Percentiles rank a stretch among this genome's conserved stretches.
Evolutionary conservation across 2,888 invertebrate genomes (phyloP).

Genomic region (Torymus texanus): DNA sequence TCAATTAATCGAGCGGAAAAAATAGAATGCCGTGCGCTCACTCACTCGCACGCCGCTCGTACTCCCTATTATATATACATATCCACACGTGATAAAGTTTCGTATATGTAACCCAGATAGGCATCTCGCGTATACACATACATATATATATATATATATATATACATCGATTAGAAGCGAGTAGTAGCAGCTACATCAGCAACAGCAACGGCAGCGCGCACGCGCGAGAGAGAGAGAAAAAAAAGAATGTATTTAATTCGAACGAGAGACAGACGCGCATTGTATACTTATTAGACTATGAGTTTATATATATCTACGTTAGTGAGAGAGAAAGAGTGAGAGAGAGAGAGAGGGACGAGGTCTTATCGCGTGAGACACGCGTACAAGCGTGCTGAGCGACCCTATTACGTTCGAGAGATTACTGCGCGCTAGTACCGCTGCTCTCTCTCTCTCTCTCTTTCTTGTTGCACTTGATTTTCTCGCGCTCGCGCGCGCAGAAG

Average conservation of each 20-base stretch:
- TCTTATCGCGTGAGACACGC: conserved; percentile 58
- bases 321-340: conserved; percentile 53
- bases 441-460: too few relatives aligned
- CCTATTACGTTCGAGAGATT: conserved; percentile 51
- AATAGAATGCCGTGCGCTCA: background rate
- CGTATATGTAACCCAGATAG: conserved; percentile 41
- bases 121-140: background rate
- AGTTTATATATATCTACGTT: conserved; percentile 45
- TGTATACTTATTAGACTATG: conserved; percentile 50
- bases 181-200: background rate
- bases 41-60: background rate
- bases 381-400: conserved; percentile 31
- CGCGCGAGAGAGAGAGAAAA: background rate
- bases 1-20: background rate
- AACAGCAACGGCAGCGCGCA: too few relatives aligned
- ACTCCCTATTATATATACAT: too few relatives aligned
- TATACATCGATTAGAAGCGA: conserved; percentile 15
- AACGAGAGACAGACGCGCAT: conserved; percentile 49
- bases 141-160: too few relatives aligned
- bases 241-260: conserved; percentile 37
- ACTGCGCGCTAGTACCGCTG: background rate
- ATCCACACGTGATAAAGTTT: conserved; percentile 21
- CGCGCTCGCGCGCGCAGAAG: background rate
- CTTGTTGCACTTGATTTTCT: conserved; percentile 52
- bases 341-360: conserved; percentile 50